phyloP scores from a whole-genome alignment of 2,888 invertebrate genomes.

The Lasioglossum lativentre region DNA sequence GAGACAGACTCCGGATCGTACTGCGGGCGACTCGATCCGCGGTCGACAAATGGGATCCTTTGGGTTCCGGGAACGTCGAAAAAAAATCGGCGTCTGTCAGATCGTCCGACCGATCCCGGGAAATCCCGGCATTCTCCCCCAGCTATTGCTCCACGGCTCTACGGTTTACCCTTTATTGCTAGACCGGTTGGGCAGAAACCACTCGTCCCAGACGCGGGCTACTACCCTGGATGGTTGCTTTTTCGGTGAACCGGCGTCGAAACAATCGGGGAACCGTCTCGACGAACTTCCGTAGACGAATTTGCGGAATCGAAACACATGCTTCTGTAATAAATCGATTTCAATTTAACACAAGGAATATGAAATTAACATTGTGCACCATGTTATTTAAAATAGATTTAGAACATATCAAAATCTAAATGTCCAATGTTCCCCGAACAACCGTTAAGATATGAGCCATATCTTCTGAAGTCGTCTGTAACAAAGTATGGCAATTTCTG shows the following conservation, averaged over 20 bases:
- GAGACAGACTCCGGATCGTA: background rate
- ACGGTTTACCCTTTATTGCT: constrained; percentile 24
- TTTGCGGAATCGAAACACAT: background rate
- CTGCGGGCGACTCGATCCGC: constrained; percentile 40
- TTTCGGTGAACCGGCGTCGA: background rate
- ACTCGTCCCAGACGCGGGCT: background rate
- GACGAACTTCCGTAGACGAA: background rate
- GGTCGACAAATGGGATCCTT: constrained; percentile 73
- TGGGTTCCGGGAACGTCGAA: constrained; percentile 48
- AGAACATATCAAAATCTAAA: background rate
- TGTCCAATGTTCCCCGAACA: background rate
- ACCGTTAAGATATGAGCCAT: background rate
- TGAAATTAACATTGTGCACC: no score
- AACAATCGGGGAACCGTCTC: background rate
- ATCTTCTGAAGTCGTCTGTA: background rate
- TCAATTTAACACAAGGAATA: no score
- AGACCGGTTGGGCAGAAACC: background rate
- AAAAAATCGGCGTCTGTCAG: constrained; percentile 14
- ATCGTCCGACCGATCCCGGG: constrained; percentile 10
- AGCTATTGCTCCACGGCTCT: background rate
- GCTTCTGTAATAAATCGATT: background rate
- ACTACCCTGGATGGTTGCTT: background rate
- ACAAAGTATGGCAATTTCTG: background rate
- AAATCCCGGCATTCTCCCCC: background rate
- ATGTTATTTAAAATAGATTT: background rate